A percentile compares a stretch with the other conserved stretches of the same genome.
phyloP scores from a whole-genome alignment of 2,113 vertebrate species.

The Xenopus tropicalis region DNA sequence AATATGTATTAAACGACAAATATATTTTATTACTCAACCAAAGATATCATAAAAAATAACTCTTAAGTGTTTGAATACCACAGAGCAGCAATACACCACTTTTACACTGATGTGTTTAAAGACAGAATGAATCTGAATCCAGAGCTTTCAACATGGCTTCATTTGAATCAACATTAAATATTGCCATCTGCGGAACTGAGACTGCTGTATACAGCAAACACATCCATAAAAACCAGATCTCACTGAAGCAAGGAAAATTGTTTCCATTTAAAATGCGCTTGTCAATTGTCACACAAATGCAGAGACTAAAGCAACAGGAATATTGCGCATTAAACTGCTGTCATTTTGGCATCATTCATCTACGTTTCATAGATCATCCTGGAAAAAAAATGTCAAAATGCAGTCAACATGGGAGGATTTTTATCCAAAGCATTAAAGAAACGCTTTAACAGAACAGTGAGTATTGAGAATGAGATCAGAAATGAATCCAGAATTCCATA shows the following conservation, averaged over 20 bases:
- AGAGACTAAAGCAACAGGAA: not conserved
- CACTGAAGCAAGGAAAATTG: constrained; percentile 1
- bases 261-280: constrained; percentile 1
- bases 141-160: not conserved
- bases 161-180: constrained; percentile 2
- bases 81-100: too few relatives aligned
- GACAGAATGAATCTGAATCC: not conserved
- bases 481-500: too few relatives aligned
- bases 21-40: too few relatives aligned
- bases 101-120: too few relatives aligned
- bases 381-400: not conserved
- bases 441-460: too few relatives aligned
- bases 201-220: not conserved
- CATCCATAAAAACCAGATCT: not conserved
- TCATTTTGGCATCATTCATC: not conserved
- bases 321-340: constrained; percentile 3
- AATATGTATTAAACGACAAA: too few relatives aligned
- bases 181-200: not conserved
- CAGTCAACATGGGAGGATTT: not conserved
- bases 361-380: not conserved
- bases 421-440: not conserved
- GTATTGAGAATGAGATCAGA: too few relatives aligned
- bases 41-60: too few relatives aligned
- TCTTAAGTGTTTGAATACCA: too few relatives aligned
- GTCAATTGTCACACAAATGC: not conserved